Percentiles rank a stretch among this genome's conserved stretches.
Evolutionary conservation across 2,797 vertebrate species (phyloP).

Genomic region (Columba guinea): DNA sequence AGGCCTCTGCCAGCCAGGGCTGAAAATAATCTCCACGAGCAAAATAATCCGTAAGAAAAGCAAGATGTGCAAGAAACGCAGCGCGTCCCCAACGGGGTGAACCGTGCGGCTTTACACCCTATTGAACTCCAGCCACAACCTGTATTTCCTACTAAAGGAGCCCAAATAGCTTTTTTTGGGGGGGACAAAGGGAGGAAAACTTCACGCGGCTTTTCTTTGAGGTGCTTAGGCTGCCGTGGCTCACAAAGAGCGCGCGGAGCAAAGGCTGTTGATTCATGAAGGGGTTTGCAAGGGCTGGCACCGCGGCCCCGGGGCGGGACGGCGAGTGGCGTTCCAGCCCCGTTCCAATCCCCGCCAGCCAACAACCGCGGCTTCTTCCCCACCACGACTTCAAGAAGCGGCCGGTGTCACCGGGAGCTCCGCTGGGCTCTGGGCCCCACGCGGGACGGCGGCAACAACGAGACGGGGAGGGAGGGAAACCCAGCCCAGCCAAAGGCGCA

Average conservation of each 20-base stretch:
- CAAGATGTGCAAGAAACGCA: neutral
- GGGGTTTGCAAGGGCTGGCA: neutral
- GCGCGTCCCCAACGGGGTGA: accelerated
- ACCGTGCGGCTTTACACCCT: neutral
- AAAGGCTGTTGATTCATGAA: neutral
- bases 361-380: neutral
- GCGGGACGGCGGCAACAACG: neutral
- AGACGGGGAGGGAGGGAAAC: neutral
- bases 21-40: neutral
- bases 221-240: neutral
- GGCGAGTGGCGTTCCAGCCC: neutral
- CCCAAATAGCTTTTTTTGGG: neutral
- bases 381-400: neutral
- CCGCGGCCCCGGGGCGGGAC: neutral
- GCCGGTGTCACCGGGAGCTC: neutral
- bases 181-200: neutral
- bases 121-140: neutral
- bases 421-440: accelerated
- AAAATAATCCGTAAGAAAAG: too few species aligned
- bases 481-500: too few species aligned
- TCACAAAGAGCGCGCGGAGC: neutral
- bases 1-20: neutral
- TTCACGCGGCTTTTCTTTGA: neutral
- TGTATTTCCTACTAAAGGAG: neutral
- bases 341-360: neutral